phyloP scores from a whole-genome alignment of 2,113 vertebrate species.

The Corythornis vintsioides region DNA sequence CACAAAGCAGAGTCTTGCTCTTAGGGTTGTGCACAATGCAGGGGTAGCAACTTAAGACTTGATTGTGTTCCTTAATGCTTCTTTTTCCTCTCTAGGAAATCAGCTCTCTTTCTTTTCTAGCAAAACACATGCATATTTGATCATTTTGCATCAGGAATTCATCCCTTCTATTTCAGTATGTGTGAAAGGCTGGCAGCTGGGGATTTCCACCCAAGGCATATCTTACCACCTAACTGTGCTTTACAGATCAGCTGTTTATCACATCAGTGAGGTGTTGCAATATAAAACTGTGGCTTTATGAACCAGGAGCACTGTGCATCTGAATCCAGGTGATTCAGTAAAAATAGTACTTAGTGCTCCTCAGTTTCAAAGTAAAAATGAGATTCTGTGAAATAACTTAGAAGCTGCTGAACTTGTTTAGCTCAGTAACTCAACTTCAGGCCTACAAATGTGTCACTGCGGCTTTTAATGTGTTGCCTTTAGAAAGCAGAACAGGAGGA shows the following conservation, averaged over 20 bases:
- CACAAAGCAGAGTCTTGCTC: background rate
- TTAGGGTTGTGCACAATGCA: background rate
- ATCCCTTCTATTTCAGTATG: background rate
- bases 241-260: background rate
- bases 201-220: background rate
- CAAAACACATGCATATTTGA: background rate
- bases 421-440: background rate
- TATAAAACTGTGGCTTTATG: background rate
- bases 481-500: background rate
- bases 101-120: background rate
- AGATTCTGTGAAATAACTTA: background rate
- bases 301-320: background rate
- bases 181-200: background rate
- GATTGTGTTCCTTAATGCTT: background rate
- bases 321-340: background rate
- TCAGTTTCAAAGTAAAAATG: background rate
- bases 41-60: background rate
- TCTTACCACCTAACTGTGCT: background rate
- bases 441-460: background rate
- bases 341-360: background rate
- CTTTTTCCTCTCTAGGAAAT: background rate
- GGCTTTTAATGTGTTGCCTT: background rate
- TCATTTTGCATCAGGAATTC: conserved; percentile 10
- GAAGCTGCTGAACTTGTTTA: no score
- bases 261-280: background rate